These are phyloP conservation scores for Aphelinus atriplicis DNA, from an alignment of 1,140 invertebrate species.

Conservation along the genomic window DNA sequence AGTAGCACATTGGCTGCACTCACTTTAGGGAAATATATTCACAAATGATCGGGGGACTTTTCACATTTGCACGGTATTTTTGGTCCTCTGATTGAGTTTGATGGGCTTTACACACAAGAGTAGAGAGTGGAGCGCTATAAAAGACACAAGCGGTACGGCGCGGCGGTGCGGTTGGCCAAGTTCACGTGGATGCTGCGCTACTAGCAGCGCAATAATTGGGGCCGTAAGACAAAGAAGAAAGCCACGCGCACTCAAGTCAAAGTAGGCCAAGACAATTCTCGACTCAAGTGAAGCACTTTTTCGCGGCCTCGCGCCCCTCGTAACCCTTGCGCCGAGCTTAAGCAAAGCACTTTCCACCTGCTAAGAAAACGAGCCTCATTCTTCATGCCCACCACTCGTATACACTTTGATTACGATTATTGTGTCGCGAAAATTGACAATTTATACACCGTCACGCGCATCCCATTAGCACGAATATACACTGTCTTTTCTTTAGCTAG, in stretches of 20 bases:
- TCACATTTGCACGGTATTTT: no score
- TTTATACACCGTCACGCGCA: neutral
- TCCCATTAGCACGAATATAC: no score
- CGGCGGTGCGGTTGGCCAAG: no score
- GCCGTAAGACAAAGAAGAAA: conserved; percentile 20
- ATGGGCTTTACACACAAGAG: no score
- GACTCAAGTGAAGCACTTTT: conserved; percentile 13
- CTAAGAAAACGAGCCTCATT: neutral
- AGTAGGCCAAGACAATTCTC: conserved; percentile 31
- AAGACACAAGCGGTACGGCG: no score
- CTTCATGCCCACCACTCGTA: neutral
- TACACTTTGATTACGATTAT: neutral
- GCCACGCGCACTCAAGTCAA: conserved; percentile 13
- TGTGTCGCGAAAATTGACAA: neutral
- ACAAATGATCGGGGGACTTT: no score
- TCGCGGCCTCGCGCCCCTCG: neutral
- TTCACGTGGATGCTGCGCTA: neutral
- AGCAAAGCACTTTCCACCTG: conserved; percentile 4
- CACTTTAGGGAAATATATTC: no score
- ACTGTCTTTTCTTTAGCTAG: no score
- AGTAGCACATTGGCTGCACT: no score
- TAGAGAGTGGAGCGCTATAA: no score
- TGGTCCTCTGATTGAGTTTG: no score
- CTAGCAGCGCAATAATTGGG: conserved; percentile 21
- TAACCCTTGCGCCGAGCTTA: conserved; percentile 7